Evolutionary conservation across 2,888 invertebrate species (phyloP).

Genomic region (Cantharis rufa): DNA sequence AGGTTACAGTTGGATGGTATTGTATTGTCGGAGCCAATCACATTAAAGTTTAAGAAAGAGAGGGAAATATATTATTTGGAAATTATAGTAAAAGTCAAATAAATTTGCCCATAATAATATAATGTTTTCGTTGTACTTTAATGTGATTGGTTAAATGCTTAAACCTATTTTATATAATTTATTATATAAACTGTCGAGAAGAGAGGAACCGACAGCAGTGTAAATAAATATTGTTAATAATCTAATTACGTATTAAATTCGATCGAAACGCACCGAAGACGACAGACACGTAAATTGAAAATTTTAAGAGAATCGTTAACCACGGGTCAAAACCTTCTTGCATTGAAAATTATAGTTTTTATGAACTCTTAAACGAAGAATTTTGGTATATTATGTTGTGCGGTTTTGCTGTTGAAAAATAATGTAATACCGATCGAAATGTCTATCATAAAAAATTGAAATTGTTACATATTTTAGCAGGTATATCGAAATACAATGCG

Average conservation of each 20-base stretch:
- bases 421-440: not conserved
- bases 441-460: not conserved
- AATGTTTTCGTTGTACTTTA: too few species aligned
- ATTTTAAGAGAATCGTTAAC: not conserved
- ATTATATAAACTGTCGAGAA: too few species aligned
- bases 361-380: not conserved
- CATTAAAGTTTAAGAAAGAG: too few species aligned
- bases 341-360: not conserved
- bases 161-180: too few species aligned
- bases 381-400: not conserved
- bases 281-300: not conserved
- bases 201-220: too few species aligned
- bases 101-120: too few species aligned
- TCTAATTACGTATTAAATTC: not conserved
- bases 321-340: not conserved
- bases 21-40: too few species aligned
- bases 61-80: too few species aligned
- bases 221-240: too few species aligned
- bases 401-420: not conserved
- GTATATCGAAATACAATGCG: not conserved
- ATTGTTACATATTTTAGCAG: not conserved
- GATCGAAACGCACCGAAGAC: not conserved
- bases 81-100: too few species aligned
- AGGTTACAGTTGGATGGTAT: too few species aligned
- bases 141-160: too few species aligned